Base-by-base conservation (phyloP, 2,888 invertebrate genomes). In the Cylloceria caligata region DNA sequence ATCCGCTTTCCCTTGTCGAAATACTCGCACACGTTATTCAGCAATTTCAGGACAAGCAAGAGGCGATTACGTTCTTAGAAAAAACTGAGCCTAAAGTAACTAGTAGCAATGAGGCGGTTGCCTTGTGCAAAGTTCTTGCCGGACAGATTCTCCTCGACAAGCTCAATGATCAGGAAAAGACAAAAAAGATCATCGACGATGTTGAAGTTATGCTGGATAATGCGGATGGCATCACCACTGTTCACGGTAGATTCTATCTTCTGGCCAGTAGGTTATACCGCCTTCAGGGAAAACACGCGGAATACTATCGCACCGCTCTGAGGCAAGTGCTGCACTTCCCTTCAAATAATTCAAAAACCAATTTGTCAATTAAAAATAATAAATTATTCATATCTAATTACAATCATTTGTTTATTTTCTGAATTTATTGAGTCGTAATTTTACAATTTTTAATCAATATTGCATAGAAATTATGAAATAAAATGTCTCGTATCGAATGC, bases 281-380 rank as follows among this genome's bases (percentile, higher is more conserved):
- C 84, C 94, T 96, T 34, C 95, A 96, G 88, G 98, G 98, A 0
- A 97, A 98, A 87, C 98, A 99, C 93, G 97, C 97, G 0, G 97
- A 97, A 87, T 99, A 99, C 94, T 99, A 99, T 93, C 96, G 98
- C 80, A 97, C 98, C 81, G 98, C 99, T 9, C 94, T 99, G 11
- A 96, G 97, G 90, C 96, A 96, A 90, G 69, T 60, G 5, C 7
- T 3, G 36, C 36, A 24, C 39, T n/a, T 21, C 24, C 2, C 3
- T 21, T 49, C 0, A 49, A 7, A 6, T 6, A 9, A 6, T 49
- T 1, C 2, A 11, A 49, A 21, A 21, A 4, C 1, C 2, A 9
- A 47, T n/a, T n/a, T n/a, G n/a, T n/a, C n/a, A n/a, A n/a, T n/a
- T n/a, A n/a, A n/a, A n/a, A n/a, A n/a, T n/a, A n/a, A n/a, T n/a